These are phyloP conservation scores for Hystrix brachyura DNA, from an alignment of 2,113 vertebrate species.

Conservation along the genomic window DNA sequence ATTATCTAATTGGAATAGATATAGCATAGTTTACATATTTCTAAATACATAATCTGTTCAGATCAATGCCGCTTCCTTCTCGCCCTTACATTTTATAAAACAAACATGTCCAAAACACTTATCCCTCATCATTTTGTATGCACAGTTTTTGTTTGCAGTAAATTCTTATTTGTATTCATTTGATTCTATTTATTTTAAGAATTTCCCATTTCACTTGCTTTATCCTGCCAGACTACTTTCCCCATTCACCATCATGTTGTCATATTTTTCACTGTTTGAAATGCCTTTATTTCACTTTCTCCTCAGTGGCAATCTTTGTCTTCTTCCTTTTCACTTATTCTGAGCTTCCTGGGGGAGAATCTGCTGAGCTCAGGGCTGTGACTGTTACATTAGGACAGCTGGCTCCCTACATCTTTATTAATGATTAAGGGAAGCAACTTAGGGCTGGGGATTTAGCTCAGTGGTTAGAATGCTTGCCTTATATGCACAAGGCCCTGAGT, in stretches of 20 bases:
- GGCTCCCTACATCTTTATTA: not conserved
- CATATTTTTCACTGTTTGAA: not conserved
- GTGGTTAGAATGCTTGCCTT: too few relatives aligned
- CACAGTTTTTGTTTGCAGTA: not conserved
- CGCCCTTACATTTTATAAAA: not conserved
- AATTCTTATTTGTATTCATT: not conserved
- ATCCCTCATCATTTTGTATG: not conserved
- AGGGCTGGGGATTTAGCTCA: too few relatives aligned
- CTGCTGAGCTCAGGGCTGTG: accelerated
- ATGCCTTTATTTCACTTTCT: not conserved
- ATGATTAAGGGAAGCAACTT: accelerated
- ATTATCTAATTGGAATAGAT: not conserved
- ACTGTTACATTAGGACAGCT: not conserved
- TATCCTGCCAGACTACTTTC: not conserved
- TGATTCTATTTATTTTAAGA: not conserved
- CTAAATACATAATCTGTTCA: conserved; percentile 13
- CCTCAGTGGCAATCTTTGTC: not conserved
- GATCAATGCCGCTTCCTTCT: not conserved
- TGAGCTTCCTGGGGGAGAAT: not conserved
- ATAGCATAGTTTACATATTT: not conserved
- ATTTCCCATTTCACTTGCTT: not conserved
- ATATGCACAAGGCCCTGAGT: too few relatives aligned
- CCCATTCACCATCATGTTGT: not conserved
- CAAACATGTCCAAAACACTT: not conserved
- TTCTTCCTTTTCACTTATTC: not conserved